phyloP scores from a whole-genome alignment of 2,797 vertebrate genomes.

The Rhabdophis nuchalis region DNA sequence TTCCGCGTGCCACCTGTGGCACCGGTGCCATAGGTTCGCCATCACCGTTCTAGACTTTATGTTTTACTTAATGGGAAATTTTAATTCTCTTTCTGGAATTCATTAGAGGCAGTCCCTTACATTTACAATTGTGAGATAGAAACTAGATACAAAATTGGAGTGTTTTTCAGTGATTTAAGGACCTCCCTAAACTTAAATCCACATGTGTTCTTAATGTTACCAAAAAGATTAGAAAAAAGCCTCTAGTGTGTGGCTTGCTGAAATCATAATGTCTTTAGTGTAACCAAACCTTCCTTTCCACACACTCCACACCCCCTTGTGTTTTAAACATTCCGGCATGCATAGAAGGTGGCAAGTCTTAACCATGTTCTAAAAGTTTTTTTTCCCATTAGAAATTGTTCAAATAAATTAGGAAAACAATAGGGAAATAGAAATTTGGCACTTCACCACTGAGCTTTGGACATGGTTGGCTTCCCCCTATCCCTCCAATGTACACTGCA shows the following conservation, averaged over 20 bases:
- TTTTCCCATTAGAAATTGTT: slow-evolving; percentile 74
- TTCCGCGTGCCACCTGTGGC: too few species aligned
- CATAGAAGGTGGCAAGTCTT: slow-evolving; percentile 68
- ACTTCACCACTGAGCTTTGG: slow-evolving; percentile 53
- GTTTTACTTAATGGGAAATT: not conserved
- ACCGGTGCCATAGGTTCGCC: too few species aligned
- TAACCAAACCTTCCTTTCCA: not conserved
- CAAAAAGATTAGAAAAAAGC: not conserved
- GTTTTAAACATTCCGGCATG: slow-evolving; percentile 43
- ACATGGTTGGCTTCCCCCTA: not conserved
- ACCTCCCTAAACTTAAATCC: not conserved
- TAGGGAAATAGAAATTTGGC: slow-evolving; percentile 22
- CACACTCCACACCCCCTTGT: not conserved
- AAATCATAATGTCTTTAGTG: not conserved
- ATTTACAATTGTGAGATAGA: not conserved
- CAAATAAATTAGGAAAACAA: slow-evolving; percentile 47
- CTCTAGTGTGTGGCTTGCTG: not conserved
- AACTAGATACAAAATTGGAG: not conserved
- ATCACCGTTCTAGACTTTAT: not conserved
- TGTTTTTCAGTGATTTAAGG: not conserved
- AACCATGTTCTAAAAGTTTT: slow-evolving; percentile 67
- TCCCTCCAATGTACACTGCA: slow-evolving; percentile 2
- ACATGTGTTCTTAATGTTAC: not conserved
- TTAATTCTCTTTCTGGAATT: not conserved
- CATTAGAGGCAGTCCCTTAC: not conserved